A percentile compares a stretch with the other conserved stretches of the same genome.
Evolutionary conservation across 2,888 invertebrate genomes (phyloP).

Genomic region (Eupeodes latifasciatus): DNA sequence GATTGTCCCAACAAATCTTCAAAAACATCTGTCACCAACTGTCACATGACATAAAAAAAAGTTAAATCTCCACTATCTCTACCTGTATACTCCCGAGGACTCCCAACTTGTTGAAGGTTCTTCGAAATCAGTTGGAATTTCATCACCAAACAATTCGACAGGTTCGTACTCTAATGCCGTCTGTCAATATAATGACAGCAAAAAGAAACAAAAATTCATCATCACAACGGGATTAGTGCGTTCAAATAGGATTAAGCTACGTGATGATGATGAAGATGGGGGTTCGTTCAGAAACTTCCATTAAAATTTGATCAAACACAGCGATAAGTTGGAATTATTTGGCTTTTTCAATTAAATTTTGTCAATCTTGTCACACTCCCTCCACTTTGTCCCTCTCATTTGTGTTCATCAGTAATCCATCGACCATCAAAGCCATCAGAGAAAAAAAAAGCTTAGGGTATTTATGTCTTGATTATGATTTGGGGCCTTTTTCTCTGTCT

Average conservation of each 20-base stretch:
- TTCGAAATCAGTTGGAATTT: conserved; percentile 68
- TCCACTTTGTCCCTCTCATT: background rate
- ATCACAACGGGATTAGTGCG: conserved; percentile 65
- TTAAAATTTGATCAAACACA: conserved; percentile 57
- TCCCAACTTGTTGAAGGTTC: conserved; percentile 59
- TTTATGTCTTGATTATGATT: conserved; percentile 33
- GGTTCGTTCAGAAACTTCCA: conserved; percentile 49
- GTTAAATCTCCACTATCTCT: background rate
- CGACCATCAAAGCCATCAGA: background rate
- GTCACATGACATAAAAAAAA: conserved; percentile 52
- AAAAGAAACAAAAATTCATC: conserved; percentile 48
- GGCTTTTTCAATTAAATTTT: conserved; percentile 65
- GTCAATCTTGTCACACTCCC: background rate
- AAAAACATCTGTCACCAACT: conserved; percentile 70
- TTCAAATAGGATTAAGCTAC: conserved; percentile 67
- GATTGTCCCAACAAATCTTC: conserved; percentile 66
- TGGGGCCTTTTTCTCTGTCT: conserved; percentile 31
- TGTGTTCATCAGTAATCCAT: conserved; percentile 21
- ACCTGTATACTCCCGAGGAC: background rate
- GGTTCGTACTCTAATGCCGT: conserved; percentile 39
- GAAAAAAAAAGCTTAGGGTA: conserved; percentile 44
- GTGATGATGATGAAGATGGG: conserved; percentile 62
- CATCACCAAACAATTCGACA: conserved; percentile 62
- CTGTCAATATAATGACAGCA: background rate
- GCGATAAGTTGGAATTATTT: conserved; percentile 49